A percentile compares a stretch with the other conserved stretches of the same genome.
Conservation (phyloP, 1,140 invertebrate genomes). For the Holcopasites calliopsidis region DNA sequence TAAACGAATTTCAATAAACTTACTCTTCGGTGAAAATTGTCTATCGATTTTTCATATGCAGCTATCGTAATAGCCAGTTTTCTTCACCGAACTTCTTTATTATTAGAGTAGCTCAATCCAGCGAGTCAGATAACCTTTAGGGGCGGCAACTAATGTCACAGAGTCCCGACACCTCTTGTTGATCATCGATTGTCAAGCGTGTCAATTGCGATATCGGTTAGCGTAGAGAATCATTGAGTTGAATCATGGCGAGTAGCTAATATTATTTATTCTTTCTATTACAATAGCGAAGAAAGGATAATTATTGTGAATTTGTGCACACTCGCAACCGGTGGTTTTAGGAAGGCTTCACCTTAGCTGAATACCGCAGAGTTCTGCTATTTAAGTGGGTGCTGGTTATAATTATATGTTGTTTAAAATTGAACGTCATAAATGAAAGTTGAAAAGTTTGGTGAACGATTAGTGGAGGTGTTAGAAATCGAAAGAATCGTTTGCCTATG, state of each 20-base stretch:
- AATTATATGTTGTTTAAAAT: too few relatives aligned
- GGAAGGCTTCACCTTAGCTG: too few relatives aligned
- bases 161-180: not conserved
- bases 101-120: too few relatives aligned
- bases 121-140: not conserved
- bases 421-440: too few relatives aligned
- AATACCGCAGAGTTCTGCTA: too few relatives aligned
- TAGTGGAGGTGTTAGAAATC: too few relatives aligned
- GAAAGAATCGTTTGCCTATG: too few relatives aligned
- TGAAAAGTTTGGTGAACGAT: too few relatives aligned
- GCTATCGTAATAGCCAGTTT: not conserved
- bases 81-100: not conserved
- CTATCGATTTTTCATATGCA: not conserved
- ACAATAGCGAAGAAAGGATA: not conserved
- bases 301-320: too few relatives aligned
- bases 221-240: not conserved
- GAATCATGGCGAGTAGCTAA: constrained; percentile 34
- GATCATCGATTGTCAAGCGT: constrained; percentile 19
- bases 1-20: not conserved
- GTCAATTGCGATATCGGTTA: constrained; percentile 1
- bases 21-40: not conserved
- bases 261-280: not conserved
- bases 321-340: too few relatives aligned
- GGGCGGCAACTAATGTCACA: constrained; percentile 36
- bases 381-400: too few relatives aligned